A percentile compares a stretch with the other conserved stretches of the same genome.
These are phyloP conservation scores for Zootoca vivipara DNA, from an alignment of 2,113 vertebrate genomes.

Conservation along the genomic window DNA sequence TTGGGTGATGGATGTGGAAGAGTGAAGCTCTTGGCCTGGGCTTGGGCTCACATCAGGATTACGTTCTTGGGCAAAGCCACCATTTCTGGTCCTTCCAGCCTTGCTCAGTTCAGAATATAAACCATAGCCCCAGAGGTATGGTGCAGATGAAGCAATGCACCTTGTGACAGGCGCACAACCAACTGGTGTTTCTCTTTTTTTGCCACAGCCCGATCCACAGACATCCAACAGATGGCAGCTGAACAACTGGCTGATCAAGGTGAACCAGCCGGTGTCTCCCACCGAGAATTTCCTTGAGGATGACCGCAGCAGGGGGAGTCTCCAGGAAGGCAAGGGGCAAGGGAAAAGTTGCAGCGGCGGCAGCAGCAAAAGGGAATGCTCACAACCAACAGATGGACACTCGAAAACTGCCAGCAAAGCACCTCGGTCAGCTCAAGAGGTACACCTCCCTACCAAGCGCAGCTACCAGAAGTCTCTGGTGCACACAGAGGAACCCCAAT, in stretches of 20 bases:
- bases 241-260: conserved; percentile 84
- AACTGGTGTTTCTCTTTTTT: not conserved
- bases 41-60: not conserved
- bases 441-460: conserved; percentile 53
- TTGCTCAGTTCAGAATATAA: not conserved
- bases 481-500: rapidly evolving
- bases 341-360: not conserved
- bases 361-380: conserved; percentile 33
- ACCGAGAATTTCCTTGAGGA: conserved; percentile 57
- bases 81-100: not conserved
- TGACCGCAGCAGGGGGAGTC: conserved; percentile 15
- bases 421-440: conserved; percentile 49
- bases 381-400: conserved; percentile 59
- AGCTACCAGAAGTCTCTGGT: conserved; percentile 63
- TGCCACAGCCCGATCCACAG: conserved; percentile 75
- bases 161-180: not conserved
- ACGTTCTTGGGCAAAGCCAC: not conserved
- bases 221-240: conserved; percentile 86
- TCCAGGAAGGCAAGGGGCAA: conserved; percentile 51
- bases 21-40: not conserved
- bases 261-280: conserved; percentile 69
- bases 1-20: not conserved
- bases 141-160: not conserved
- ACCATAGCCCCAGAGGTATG: not conserved
- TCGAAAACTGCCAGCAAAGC: conserved; percentile 39